These are phyloP conservation scores for Charadrius vociferus DNA, from an alignment of 2,113 vertebrate species.

Conservation along the genomic window DNA sequence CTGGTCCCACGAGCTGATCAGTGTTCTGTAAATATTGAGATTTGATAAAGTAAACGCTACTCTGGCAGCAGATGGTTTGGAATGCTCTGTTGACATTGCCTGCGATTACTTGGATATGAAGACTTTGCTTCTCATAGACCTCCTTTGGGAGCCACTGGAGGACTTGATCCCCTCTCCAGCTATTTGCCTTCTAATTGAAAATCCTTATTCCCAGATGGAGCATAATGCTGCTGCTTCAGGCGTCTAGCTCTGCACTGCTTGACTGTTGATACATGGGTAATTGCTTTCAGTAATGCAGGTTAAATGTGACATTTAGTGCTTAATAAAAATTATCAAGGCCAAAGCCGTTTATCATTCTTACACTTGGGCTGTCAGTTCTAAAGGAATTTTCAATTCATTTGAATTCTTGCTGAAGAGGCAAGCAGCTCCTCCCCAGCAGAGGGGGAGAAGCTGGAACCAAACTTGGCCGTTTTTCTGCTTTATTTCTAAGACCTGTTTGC, in stretches of 20 bases:
- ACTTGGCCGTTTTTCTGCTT: not conserved
- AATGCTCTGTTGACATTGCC: slow-evolving; percentile 82
- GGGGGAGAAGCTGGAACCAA: not conserved
- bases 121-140: slow-evolving; percentile 76
- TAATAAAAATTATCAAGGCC: slow-evolving; percentile 91
- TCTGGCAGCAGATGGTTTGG: slow-evolving; percentile 91
- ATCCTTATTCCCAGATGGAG: slow-evolving; percentile 89
- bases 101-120: slow-evolving; percentile 80
- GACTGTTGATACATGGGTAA: slow-evolving; percentile 89
- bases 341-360: slow-evolving; percentile 90
- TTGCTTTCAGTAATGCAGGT: slow-evolving; percentile 92
- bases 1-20: slow-evolving; percentile 85
- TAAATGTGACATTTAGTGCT: slow-evolving; percentile 94
- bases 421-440: not conserved
- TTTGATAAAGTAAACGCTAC: slow-evolving; percentile 89
- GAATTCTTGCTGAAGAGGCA: slow-evolving; percentile 57
- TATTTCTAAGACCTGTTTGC: slow-evolving; percentile 37
- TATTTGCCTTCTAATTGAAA: slow-evolving; percentile 94
- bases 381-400: slow-evolving; percentile 76
- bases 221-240: slow-evolving; percentile 75
- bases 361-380: slow-evolving; percentile 81
- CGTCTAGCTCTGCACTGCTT: slow-evolving; percentile 74
- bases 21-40: slow-evolving; percentile 95
- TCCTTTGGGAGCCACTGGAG: slow-evolving; percentile 79
- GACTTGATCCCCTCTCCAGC: slow-evolving; percentile 81